Base-by-base conservation (phyloP, 2,888 invertebrate species). In the Leptopilina myrica region DNA sequence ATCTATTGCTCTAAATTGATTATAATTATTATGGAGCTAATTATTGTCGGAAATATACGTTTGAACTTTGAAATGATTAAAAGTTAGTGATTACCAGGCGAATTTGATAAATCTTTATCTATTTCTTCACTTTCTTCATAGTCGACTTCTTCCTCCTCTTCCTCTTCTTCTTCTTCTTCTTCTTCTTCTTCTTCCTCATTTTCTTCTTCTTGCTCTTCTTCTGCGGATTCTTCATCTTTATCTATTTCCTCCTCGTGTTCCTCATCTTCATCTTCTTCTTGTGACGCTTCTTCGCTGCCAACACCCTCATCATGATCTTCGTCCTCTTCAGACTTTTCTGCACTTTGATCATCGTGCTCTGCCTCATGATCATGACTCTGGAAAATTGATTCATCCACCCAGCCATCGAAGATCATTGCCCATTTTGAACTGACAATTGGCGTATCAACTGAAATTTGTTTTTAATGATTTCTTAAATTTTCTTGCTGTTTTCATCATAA, bases 331-430 rank as follows among this genome's bases (percentile, higher is more conserved):
- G 93, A 93, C 77, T 86, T 84, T 43, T 81, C 86, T 40, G 86
- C 86, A 77, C 89, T 86, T 56, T 89, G 89, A 69, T 89, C 89
- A 56, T 91, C 88, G 26, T 82, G 81, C 11, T 65, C 53, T 11
- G 64, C 43, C 6, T 8, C 14, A 65, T 76, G 78, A 76, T 87
- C 87, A 0, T 86, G 87, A 14, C 91, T 91, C 65, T 91, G 90
- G 76, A 86, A 85, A 14, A 93, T 92, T 33, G 93, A 90, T 75
- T 95, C 94, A 89, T 96, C 95, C 12, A 96, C 93, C 96, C 96
- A 97, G 59, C 96, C 96, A 86, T 96, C 95, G 82, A 96, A 94
- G 77, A 96, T 93, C 85, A 95, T 95, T 12, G 96, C 95, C 92
- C 95, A 96, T 64, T 94, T 93, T 33, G 96, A 95, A 88, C 96